phyloP scores from a whole-genome alignment of 2,888 invertebrate species.

The Trichogramma evanescens region DNA sequence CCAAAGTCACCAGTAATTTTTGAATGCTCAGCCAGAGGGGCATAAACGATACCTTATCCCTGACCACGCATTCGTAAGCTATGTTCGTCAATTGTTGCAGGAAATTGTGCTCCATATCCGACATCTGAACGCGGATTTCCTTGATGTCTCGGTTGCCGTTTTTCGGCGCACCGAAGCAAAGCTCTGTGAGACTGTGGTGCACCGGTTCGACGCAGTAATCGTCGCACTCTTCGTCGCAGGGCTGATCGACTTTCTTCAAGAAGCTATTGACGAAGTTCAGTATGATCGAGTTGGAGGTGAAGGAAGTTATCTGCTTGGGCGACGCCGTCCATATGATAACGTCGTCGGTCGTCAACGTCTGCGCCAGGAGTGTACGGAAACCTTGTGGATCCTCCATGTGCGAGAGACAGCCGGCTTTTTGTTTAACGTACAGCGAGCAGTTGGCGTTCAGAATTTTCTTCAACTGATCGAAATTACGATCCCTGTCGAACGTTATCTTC shows the following conservation, averaged over 20 bases:
- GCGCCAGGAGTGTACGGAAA: conserved; percentile 69
- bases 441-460: conserved; percentile 61
- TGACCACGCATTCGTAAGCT: conserved; percentile 73
- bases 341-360: conserved; percentile 69
- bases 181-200: conserved; percentile 5
- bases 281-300: conserved; percentile 67
- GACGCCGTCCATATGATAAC: conserved; percentile 62
- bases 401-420: conserved; percentile 81
- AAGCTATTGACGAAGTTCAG: conserved; percentile 66
- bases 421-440: conserved; percentile 75
- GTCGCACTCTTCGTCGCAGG: neutral
- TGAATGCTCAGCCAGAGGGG: conserved; percentile 61
- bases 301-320: conserved; percentile 64
- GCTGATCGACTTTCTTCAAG: conserved; percentile 40
- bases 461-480: conserved; percentile 77
- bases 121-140: conserved; percentile 22
- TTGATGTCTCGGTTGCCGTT: neutral
- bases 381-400: conserved; percentile 79
- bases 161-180: neutral
- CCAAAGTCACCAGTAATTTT: conserved; percentile 55
- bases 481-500: conserved; percentile 76
- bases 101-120: conserved; percentile 34
- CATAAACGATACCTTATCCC: conserved; percentile 70
- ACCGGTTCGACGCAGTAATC: conserved; percentile 9
- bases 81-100: conserved; percentile 46